phyloP scores from a whole-genome alignment of 2,113 vertebrate species.

The Hippopotamus amphibius region DNA sequence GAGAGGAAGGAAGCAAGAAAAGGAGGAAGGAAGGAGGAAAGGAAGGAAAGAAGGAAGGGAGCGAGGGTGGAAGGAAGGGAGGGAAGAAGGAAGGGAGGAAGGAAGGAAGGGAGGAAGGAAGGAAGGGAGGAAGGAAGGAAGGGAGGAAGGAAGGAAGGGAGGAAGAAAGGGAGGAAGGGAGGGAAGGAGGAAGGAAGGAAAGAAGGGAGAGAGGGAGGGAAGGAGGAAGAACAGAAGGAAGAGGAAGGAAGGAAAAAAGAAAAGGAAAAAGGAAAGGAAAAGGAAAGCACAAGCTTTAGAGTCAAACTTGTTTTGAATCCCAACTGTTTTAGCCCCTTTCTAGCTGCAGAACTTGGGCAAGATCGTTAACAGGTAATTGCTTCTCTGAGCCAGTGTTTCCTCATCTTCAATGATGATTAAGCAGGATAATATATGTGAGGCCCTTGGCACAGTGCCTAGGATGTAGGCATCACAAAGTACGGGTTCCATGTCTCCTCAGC shows the following conservation, averaged over 20 bases:
- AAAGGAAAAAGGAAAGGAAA: not conserved
- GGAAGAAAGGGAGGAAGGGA: too few species aligned
- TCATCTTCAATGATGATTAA: not conserved
- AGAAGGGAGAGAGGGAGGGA: not conserved
- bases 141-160: not conserved
- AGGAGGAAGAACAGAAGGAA: rapidly evolving
- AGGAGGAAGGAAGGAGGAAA: too few species aligned
- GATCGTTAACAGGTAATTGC: not conserved
- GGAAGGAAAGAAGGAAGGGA: too few species aligned
- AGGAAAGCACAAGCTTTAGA: not conserved
- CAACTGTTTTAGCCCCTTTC: not conserved
- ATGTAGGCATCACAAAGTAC: not conserved
- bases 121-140: rapidly evolving
- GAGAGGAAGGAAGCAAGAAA: too few species aligned
- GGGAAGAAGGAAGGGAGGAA: not conserved
- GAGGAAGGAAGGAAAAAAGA: not conserved
- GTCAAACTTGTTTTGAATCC: not conserved
- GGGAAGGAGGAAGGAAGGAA: not conserved
- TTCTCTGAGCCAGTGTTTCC: not conserved
- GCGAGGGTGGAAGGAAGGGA: not conserved
- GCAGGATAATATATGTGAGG: not conserved
- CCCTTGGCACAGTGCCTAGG: not conserved
- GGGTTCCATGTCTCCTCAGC: not conserved
- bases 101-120: not conserved
- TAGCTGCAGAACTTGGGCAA: not conserved